Evolutionary conservation across 2,888 invertebrate genomes (phyloP).

Genomic region (Gibbula magus): DNA sequence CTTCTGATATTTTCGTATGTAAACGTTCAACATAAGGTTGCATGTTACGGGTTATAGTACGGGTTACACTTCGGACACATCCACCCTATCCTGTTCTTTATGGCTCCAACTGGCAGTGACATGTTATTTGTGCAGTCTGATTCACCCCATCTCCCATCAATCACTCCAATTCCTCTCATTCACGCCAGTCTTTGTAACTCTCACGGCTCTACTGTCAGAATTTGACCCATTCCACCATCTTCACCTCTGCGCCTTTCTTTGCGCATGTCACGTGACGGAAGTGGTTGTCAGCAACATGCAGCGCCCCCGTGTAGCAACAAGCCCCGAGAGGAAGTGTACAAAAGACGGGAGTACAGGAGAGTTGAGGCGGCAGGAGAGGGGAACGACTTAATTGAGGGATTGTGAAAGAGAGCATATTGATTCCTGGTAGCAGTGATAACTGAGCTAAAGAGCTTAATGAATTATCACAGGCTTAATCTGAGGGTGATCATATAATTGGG

Average conservation of each 20-base stretch:
- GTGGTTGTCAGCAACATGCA: constrained; percentile 16
- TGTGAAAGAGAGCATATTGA: constrained; percentile 11
- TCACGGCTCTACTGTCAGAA: constrained; percentile 11
- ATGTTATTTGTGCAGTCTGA: too few species aligned
- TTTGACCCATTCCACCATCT: background rate
- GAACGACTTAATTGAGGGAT: constrained; percentile 21
- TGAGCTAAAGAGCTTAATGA: constrained; percentile 16
- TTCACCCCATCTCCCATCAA: too few species aligned
- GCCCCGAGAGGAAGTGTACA: constrained; percentile 7
- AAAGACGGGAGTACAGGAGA: background rate
- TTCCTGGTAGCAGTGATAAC: constrained; percentile 8
- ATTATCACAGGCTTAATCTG: constrained; percentile 13
- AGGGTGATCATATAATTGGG: constrained; percentile 9
- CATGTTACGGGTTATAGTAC: too few species aligned
- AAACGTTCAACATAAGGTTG: too few species aligned
- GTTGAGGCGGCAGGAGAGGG: background rate
- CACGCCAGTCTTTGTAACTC: background rate
- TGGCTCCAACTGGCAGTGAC: too few species aligned
- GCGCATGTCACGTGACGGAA: constrained; percentile 24
- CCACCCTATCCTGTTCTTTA: too few species aligned
- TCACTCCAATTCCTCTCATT: background rate
- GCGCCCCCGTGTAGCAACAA: constrained; percentile 19
- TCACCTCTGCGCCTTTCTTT: constrained; percentile 11
- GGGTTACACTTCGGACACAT: too few species aligned
- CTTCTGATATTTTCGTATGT: too few species aligned